Percentiles rank a stretch among this genome's conserved stretches.
phyloP scores from a whole-genome alignment of 2,888 invertebrate species.

The Ophion obscuratus region DNA sequence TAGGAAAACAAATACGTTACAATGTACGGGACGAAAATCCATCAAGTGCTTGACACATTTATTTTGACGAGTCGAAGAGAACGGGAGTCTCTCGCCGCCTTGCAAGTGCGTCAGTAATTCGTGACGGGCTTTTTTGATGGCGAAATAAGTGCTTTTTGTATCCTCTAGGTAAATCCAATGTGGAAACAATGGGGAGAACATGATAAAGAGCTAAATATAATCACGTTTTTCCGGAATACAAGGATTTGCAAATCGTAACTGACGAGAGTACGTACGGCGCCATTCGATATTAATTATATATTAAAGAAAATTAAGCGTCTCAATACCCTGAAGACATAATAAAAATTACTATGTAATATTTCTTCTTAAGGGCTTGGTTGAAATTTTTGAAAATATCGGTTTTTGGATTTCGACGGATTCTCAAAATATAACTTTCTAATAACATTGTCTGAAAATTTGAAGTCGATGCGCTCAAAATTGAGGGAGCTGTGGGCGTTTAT shows the following conservation, averaged over 20 bases:
- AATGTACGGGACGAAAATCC: not conserved
- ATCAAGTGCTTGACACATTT: not conserved
- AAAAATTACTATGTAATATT: too few species aligned
- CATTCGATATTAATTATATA: not conserved
- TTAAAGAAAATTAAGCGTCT: too few species aligned
- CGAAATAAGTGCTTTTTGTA: conserved; percentile 21
- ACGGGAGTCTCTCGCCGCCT: not conserved
- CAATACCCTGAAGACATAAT: too few species aligned
- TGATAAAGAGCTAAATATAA: not conserved
- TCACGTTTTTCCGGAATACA: conserved; percentile 2
- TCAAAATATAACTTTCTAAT: too few species aligned
- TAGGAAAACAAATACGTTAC: not conserved
- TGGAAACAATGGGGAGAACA: conserved; percentile 3
- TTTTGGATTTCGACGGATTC: too few species aligned
- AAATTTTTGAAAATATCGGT: too few species aligned
- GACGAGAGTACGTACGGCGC: not conserved
- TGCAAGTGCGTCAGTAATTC: not conserved
- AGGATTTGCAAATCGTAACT: not conserved
- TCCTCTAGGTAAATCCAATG: conserved; percentile 35
- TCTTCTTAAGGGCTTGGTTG: too few species aligned
- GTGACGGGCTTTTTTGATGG: not conserved
- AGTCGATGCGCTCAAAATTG: too few species aligned
- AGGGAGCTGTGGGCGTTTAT: too few species aligned
- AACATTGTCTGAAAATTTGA: too few species aligned
- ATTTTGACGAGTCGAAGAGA: not conserved